phyloP scores from a whole-genome alignment of 2,888 invertebrate genomes.

The Linyphia triangularis region DNA sequence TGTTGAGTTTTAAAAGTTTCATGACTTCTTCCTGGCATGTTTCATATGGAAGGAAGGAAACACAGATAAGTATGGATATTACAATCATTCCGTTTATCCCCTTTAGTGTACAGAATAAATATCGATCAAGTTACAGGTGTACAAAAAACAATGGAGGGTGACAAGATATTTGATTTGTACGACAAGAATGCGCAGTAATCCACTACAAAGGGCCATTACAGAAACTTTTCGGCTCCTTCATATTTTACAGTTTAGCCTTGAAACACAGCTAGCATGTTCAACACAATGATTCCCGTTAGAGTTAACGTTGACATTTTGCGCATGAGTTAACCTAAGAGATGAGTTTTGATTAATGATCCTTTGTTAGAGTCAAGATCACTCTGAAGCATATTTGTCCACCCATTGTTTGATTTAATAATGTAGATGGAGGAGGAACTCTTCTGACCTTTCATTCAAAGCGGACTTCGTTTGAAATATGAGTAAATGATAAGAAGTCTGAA shows the following conservation, averaged over 20 bases:
- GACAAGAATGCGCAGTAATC: neutral
- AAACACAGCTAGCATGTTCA: neutral
- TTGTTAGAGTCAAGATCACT: neutral
- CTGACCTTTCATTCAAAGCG: neutral
- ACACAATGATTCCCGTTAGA: neutral
- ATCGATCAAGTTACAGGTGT: no score
- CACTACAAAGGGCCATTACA: neutral
- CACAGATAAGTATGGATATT: no score
- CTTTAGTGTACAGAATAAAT: no score
- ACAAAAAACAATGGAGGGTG: neutral
- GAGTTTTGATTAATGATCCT: neutral
- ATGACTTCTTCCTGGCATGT: no score
- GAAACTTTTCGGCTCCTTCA: neutral
- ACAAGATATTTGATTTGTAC: neutral
- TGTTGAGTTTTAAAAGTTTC: no score
- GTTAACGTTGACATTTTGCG: neutral
- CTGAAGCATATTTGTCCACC: slow-evolving; percentile 2
- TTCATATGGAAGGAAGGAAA: no score
- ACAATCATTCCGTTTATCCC: no score
- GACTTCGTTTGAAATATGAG: neutral
- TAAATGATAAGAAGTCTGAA: neutral
- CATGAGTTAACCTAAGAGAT: neutral
- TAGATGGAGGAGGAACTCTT: neutral
- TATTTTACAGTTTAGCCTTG: neutral
- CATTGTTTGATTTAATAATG: slow-evolving; percentile 7